Percentiles rank a stretch among this genome's conserved stretches.
Conservation (phyloP, 2,888 invertebrate species). For the Meganola albula region DNA sequence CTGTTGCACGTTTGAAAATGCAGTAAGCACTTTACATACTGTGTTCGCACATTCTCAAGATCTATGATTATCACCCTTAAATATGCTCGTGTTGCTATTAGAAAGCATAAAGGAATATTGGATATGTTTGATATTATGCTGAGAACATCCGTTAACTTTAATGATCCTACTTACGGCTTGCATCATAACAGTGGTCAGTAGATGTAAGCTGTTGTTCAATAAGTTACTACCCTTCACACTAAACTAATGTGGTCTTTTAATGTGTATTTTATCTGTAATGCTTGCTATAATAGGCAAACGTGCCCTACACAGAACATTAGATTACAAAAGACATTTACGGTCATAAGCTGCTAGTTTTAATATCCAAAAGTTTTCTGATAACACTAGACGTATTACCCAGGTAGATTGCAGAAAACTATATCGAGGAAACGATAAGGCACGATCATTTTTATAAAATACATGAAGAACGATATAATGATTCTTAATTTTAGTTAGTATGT, state of each 20-base stretch:
- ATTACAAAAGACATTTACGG: too few species aligned
- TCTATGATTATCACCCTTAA: background rate
- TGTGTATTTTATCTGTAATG: too few species aligned
- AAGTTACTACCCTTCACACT: too few species aligned
- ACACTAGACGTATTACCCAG: conserved; percentile 24
- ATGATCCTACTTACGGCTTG: too few species aligned
- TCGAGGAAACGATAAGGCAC: conserved; percentile 18
- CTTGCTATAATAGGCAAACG: too few species aligned
- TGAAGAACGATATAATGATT: conserved; percentile 3
- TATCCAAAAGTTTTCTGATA: conserved; percentile 23
- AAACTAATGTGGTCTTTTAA: too few species aligned
- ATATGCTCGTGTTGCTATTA: conserved; percentile 8
- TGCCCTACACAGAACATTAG: too few species aligned
- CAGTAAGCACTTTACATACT: background rate
- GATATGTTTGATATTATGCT: too few species aligned
- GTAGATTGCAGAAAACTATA: conserved; percentile 19
- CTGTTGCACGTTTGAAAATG: background rate
- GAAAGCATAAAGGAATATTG: conserved; percentile 14
- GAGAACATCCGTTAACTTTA: background rate
- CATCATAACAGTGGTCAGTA: too few species aligned
- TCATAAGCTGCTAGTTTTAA: conserved; percentile 28
- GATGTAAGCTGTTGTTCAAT: too few species aligned
- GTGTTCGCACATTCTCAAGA: background rate
- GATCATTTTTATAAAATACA: conserved; percentile 15
- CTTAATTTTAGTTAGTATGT: too few species aligned